Base-by-base conservation (phyloP, 2,113 vertebrate species). In the Triplophysa rosa region DNA sequence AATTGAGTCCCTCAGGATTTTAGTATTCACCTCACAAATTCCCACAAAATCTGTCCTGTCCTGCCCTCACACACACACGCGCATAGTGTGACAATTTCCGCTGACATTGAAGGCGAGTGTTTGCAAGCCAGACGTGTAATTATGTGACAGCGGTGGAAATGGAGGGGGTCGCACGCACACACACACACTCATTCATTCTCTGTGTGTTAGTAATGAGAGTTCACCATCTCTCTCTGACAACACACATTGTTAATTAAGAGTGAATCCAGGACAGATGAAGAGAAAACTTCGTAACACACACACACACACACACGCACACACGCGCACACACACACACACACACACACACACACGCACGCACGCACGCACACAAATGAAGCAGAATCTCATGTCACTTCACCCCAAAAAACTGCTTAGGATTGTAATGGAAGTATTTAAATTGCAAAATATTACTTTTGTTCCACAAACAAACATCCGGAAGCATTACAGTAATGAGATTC, bases 61-160 rank as follows among this genome's bases (percentile, higher is more conserved):
- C 17, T 66, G 23, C 69, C 49, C 40, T 26, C 64, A 40, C 69
- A 59, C 66, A 42, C 23, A 47, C 14, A 47, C 14, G 26, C 9
- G 29, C 10, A 23, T 21, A 84, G 68, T 74, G 74, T 67, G 77
- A 81, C 80, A 84, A 81, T 81, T 79, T 79, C 58, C 72, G 59
- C 56, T 56, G 82, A 81, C 80, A 69, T 47, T 86, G 80, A 80
- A 80, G 52, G 72, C 58, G 74, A 83, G 67, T 86, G 84, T 86
- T 88, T 86, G 71, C 73, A 69, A 84, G 67, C 81, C 81, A 79
- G 83, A 76, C 83, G 77, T 86, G 83, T 84, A 71, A 69, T 85
- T 86, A 87, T 82, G 69, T 82, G 81, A 84, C 82, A 77, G 86
- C 84, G 84, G 83, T 68, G 69, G 67, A 78, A 80, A 69, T 24